Evolutionary conservation across 2,888 invertebrate species (phyloP), one percentile per base, ranked within the genome.

Genomic region (Cheilosia vernalis): DNA sequence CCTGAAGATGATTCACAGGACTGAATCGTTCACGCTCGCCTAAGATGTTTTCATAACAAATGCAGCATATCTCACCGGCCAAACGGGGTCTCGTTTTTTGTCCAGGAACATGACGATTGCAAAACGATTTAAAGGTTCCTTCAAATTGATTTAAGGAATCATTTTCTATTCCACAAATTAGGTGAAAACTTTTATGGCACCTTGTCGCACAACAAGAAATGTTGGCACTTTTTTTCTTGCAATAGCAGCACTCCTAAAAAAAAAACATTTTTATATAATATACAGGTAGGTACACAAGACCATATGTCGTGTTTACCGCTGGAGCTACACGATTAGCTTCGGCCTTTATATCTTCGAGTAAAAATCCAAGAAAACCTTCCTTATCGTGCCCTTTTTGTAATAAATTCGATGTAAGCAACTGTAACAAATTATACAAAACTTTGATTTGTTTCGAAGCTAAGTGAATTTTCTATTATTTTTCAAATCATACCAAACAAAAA

Each of bases 361-460:
- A 89, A 90, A 97, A 97, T 0, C 97, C 96, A 82, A 95, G 92
- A 37, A 97, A 94, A 0, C 96, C 96, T 70, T 95, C 94, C 2
- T 94, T 91, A 81, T 96, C 96, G 7, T 90, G 90, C 0, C 95
- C 96, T 87, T 93, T 94, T 89, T 97, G 96, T 55, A 93, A 90
- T 88, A 96, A 92, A 76, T 94, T 95, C 5, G 95, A 95, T 0
- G 96, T 95, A 53, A 96, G 91, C 10, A 97, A 92, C 96, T 96
- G 90, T 21, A 15, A 21, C 92, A 92, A 81, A 88, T 88, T 49
- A 79, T 13, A 56, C n/a, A 4, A 10, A 66, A 73, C 4, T 1
- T 27, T 17, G 10, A 44, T 17, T 40, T 64, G 10, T 9, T 24
- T 27, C 4, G 6, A 47, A 47, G 30, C 3, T 21, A 13, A 55